These are phyloP conservation scores for Notiomystis cincta DNA, from an alignment of 2,113 vertebrate genomes.

Conservation along the genomic window DNA sequence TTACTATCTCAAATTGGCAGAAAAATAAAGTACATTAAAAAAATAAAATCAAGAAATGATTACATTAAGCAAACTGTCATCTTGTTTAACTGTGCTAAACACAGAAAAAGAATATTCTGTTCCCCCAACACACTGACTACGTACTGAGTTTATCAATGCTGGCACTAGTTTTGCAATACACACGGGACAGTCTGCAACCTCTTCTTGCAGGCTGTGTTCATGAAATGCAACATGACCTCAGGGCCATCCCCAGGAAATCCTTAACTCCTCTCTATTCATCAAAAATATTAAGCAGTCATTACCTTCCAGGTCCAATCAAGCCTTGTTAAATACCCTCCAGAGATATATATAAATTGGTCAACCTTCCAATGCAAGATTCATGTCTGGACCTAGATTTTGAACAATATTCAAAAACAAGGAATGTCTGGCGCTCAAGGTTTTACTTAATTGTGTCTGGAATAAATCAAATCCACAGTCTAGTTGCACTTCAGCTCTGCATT, in stretches of 20 bases:
- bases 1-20: neutral
- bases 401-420: neutral
- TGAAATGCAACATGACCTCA: neutral
- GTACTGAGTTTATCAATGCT: neutral
- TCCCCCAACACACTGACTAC: neutral
- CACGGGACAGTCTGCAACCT: neutral
- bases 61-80: neutral
- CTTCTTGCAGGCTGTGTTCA: neutral
- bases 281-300: neutral
- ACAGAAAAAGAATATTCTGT: neutral
- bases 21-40: neutral
- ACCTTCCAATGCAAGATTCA: neutral
- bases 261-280: neutral
- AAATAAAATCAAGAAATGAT: neutral
- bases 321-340: neutral
- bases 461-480: neutral
- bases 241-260: neutral
- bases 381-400: neutral
- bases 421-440: neutral
- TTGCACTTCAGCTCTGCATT: neutral
- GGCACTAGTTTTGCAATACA: neutral
- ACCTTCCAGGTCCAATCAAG: neutral
- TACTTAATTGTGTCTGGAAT: neutral
- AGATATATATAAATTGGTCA: neutral
- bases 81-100: neutral